Evolutionary conservation across 2,888 invertebrate genomes (phyloP).

Genomic region (Agriopis marginaria): DNA sequence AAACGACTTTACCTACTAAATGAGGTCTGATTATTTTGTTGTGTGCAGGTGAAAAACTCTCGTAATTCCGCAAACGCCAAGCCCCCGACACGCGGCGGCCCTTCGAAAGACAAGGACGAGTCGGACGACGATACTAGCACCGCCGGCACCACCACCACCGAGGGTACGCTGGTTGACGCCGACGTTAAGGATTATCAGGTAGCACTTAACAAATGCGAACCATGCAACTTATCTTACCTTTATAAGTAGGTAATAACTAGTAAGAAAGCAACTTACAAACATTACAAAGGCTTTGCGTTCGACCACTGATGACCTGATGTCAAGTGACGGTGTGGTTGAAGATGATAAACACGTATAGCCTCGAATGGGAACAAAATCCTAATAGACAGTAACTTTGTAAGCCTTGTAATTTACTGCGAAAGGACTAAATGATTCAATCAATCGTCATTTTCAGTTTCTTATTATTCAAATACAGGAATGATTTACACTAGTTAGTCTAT

Average conservation of each 20-base stretch:
- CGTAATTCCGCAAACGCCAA: slow-evolving; percentile 67
- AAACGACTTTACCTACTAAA: neutral
- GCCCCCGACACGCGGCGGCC: slow-evolving; percentile 78
- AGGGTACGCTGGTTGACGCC: slow-evolving; percentile 88
- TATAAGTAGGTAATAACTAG: too few relatives aligned
- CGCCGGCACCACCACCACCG: slow-evolving; percentile 89
- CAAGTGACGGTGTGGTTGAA: too few relatives aligned
- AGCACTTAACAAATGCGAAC: slow-evolving; percentile 12
- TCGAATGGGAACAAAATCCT: neutral
- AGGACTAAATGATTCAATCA: neutral
- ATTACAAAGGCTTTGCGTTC: too few relatives aligned
- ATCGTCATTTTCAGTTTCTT: neutral
- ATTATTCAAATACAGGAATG: neutral
- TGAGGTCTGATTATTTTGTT: neutral
- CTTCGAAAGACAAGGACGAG: slow-evolving; percentile 75
- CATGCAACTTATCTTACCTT: neutral
- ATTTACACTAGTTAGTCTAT: slow-evolving; percentile 9
- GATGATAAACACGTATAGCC: too few relatives aligned
- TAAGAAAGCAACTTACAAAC: too few relatives aligned
- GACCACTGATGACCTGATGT: too few relatives aligned
- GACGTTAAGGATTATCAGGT: slow-evolving; percentile 87
- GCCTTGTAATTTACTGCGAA: neutral
- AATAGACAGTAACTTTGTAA: neutral
- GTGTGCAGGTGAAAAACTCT: slow-evolving; percentile 74
- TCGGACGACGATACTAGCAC: slow-evolving; percentile 85